These are phyloP conservation scores for Aurelia sp. DNA, from an alignment of 30 jellyfish, hydroid and myxozoan genomes.

Conservation along the genomic window DNA sequence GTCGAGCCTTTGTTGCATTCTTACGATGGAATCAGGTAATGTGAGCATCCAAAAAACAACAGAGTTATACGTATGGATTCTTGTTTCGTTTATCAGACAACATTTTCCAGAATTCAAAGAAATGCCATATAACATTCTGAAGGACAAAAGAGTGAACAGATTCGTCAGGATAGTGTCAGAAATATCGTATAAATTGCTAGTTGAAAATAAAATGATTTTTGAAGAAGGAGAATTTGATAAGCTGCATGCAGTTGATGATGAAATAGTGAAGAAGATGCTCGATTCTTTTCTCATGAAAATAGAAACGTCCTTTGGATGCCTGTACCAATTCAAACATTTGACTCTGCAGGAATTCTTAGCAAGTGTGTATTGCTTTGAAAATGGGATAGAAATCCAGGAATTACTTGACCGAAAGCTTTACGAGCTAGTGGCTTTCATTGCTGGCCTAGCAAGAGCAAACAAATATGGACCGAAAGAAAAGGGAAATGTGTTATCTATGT, in stretches of 20 bases:
- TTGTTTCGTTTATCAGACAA: constrained; percentile 24
- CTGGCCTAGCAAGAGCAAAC: constrained; percentile 40
- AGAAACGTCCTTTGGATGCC: constrained; percentile 35
- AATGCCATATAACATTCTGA: constrained; percentile 32
- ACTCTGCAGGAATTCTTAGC: constrained; percentile 54
- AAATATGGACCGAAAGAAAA: background rate
- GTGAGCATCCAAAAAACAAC: constrained; percentile 3
- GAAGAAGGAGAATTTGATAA: constrained; percentile 13
- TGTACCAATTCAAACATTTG: constrained; percentile 54
- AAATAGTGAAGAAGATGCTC: constrained; percentile 18
- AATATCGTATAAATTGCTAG: constrained; percentile 29
- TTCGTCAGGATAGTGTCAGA: constrained; percentile 3
- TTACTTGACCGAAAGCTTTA: constrained; percentile 33
- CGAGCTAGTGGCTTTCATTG: constrained; percentile 14
- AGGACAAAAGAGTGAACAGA: background rate
- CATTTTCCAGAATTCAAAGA: constrained; percentile 18
- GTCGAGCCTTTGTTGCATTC: constrained; percentile 43
- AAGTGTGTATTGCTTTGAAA: constrained; percentile 9
- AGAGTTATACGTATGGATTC: constrained; percentile 50
- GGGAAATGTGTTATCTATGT: background rate
- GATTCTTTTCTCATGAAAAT: constrained; percentile 35
- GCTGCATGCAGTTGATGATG: constrained; percentile 11
- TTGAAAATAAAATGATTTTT: background rate
- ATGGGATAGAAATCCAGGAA: background rate
- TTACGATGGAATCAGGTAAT: constrained; percentile 7